Percentiles rank a stretch among this genome's conserved stretches.
Evolutionary conservation across 92 coral and sea anemone species (phyloP).

Genomic region (Porites rus): DNA sequence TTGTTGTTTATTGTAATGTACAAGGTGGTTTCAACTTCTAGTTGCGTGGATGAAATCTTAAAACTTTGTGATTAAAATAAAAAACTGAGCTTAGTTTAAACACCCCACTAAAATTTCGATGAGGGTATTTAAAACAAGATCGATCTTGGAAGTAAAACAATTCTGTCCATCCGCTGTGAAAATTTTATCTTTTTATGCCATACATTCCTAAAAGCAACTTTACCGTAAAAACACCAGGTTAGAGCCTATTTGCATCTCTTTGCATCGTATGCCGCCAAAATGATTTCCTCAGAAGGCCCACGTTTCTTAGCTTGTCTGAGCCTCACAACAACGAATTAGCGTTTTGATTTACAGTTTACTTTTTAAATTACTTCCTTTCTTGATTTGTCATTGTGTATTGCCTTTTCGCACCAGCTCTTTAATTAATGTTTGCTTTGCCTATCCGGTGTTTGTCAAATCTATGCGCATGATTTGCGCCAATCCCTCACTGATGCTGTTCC

Average conservation of each 20-base stretch:
- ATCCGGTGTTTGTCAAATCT: slow-evolving; percentile 46
- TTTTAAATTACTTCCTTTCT: slow-evolving; percentile 60
- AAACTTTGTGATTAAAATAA: too few species aligned
- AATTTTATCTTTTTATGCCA: too few species aligned
- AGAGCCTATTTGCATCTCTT: slow-evolving; percentile 1
- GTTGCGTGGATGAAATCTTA: not conserved
- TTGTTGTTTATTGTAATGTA: not conserved
- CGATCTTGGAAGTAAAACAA: not conserved
- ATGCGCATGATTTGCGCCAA: slow-evolving; percentile 11
- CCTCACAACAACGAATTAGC: slow-evolving; percentile 52
- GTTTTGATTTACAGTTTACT: slow-evolving; percentile 53
- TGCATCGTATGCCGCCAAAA: not conserved
- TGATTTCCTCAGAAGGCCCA: not conserved
- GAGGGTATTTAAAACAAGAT: not conserved
- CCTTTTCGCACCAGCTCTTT: slow-evolving; percentile 45
- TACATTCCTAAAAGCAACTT: not conserved
- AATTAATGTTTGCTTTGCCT: slow-evolving; percentile 46
- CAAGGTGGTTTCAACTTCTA: not conserved
- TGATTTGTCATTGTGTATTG: slow-evolving; percentile 52
- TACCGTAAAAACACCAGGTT: not conserved
- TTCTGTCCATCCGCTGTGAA: not conserved
- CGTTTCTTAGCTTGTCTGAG: slow-evolving; percentile 26
- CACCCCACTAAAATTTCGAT: not conserved
- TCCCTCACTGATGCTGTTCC: not conserved
- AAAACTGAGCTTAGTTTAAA: not conserved